Evolutionary conservation across 1,140 invertebrate genomes (phyloP), one percentile per base, ranked within the genome.

Genomic region (Drosophila tani): DNA sequence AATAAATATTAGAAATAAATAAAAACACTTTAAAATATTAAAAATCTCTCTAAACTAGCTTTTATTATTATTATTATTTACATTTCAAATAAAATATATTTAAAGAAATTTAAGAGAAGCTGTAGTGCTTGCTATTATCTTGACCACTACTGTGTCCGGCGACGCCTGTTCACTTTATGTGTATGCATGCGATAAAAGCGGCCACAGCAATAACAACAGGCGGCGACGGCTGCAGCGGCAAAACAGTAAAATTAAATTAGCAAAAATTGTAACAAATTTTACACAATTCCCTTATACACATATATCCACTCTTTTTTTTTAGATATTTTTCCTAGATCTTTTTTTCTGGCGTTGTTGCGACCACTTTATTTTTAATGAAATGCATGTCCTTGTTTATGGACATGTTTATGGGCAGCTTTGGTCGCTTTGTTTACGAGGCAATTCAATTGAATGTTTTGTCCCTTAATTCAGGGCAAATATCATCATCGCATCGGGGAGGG

Each of bases 191-290:
- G 21, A 83, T 81, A 41, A 78, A 73, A 49, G 51, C 67, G 50
- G 53, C 59, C 45, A 57, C 57, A 58, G 49, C 27, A 40, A 38
- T 35, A 64, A 41, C 49, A 43, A 41, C 50, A 3, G 27, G 27
- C 27, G 17, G 51, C 51, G 50, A 53, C 29, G 50, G 32, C 29
- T 14, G 53, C 35, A 58, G 62, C 55, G 40, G 56, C 55, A 74
- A 60, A 83, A 78, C 53, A 77, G 55, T 87, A 67, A 87, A 87
- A 87, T 83, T 81, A 81, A 87, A 88, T 88, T 88, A 83, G 83
- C 76, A 70, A 74, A 81, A 81, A 75, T 81, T 83, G 51, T 77
- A 77, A 78, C 76, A 74, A 87, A 82, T 77, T 67, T 70, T 63
- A 40, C 38, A 58, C 49, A 53, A 41, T 46, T 53, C 35, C 38